These are phyloP conservation scores for Willowsia nigromaculata DNA, from an alignment of 2,888 invertebrate species.

Conservation along the genomic window DNA sequence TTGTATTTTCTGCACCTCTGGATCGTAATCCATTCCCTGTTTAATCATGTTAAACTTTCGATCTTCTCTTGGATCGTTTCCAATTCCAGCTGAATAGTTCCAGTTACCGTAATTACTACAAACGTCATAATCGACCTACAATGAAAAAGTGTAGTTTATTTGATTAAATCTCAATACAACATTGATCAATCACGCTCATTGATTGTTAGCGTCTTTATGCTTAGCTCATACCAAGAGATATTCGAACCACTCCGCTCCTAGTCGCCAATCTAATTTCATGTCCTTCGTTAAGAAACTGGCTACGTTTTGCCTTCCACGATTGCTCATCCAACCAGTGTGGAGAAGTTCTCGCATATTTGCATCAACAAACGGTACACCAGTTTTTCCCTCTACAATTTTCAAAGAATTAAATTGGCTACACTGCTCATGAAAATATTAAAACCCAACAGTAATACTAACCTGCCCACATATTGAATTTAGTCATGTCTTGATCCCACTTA, in stretches of 20 bases:
- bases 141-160: neutral
- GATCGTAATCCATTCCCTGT: slow-evolving; percentile 77
- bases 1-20: slow-evolving; percentile 58
- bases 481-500: slow-evolving; percentile 71
- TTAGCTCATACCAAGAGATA: slow-evolving; percentile 79
- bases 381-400: slow-evolving; percentile 80
- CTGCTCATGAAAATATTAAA: neutral
- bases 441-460: too few species aligned
- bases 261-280: slow-evolving; percentile 80
- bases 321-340: slow-evolving; percentile 80
- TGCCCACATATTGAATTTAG: slow-evolving; percentile 75
- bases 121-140: slow-evolving; percentile 80
- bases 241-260: slow-evolving; percentile 81
- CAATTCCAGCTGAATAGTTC: slow-evolving; percentile 80
- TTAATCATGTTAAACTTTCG: slow-evolving; percentile 78
- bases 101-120: slow-evolving; percentile 81
- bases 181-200: neutral
- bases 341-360: slow-evolving; percentile 81
- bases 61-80: slow-evolving; percentile 80
- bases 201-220: too few species aligned
- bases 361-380: slow-evolving; percentile 81
- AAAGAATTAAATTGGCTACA: neutral
- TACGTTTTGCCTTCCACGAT: slow-evolving; percentile 81
- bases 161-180: neutral
- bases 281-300: slow-evolving; percentile 81